Evolutionary conservation across 1,140 invertebrate species (phyloP).

Genomic region (Drosophila ficusphila): DNA sequence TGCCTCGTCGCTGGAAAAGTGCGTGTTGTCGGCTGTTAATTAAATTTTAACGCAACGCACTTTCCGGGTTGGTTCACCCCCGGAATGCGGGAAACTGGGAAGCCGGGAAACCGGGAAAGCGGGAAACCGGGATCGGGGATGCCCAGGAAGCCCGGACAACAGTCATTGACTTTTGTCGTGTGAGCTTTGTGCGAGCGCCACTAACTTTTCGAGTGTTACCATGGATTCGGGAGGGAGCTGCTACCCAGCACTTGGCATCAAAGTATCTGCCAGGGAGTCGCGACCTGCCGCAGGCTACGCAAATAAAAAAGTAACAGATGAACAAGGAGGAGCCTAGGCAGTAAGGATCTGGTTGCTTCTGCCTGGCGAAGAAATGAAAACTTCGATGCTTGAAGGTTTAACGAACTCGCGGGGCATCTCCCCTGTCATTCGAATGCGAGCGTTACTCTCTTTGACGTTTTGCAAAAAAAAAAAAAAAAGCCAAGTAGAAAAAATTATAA

Average conservation of each 20-base stretch:
- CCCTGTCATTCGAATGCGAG: slow-evolving; percentile 33
- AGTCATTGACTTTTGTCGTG: slow-evolving; percentile 64
- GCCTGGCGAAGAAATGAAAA: slow-evolving; percentile 67
- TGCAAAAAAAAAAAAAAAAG: slow-evolving; percentile 17
- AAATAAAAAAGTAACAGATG: neutral
- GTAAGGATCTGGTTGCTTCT: slow-evolving; percentile 56
- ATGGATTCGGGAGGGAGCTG: slow-evolving; percentile 22
- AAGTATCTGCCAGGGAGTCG: slow-evolving; percentile 52
- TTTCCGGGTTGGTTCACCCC: slow-evolving; percentile 27
- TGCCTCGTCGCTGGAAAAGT: slow-evolving; percentile 13
- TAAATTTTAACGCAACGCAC: slow-evolving; percentile 71
- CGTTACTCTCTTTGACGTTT: slow-evolving; percentile 53
- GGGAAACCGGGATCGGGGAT: too few species aligned
- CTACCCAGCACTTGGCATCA: slow-evolving; percentile 44
- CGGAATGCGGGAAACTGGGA: neutral
- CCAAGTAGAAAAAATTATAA: slow-evolving; percentile 2
- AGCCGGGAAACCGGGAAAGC: too few species aligned
- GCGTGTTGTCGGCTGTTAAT: slow-evolving; percentile 52
- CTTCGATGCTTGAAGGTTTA: slow-evolving; percentile 80
- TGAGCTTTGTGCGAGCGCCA: slow-evolving; percentile 46
- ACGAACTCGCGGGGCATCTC: slow-evolving; percentile 59
- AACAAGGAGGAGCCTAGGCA: neutral
- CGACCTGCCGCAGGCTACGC: slow-evolving; percentile 43
- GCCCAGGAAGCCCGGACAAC: slow-evolving; percentile 2
- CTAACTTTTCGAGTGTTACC: slow-evolving; percentile 62